These are phyloP conservation scores for Eupithecia pulchellata DNA, from an alignment of 2,888 invertebrate species.

Conservation along the genomic window DNA sequence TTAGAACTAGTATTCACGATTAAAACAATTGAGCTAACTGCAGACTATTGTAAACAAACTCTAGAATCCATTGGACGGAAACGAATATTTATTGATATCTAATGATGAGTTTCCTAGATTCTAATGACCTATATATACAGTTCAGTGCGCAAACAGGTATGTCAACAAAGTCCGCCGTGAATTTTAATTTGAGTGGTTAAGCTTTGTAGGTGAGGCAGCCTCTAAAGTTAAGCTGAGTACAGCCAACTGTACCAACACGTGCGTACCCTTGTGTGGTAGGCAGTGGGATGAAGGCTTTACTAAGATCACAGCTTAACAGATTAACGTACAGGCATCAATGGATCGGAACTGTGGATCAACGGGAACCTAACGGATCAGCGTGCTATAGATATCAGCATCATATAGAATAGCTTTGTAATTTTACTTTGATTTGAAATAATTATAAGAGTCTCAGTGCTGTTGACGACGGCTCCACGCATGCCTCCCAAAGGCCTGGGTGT, in stretches of 20 bases:
- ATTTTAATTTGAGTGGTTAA: not conserved
- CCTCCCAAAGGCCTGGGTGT: no score
- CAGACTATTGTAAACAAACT: no score
- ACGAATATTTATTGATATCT: not conserved
- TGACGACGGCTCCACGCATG: no score
- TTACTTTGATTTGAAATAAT: no score
- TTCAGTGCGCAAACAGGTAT: not conserved
- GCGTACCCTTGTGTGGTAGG: not conserved
- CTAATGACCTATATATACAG: not conserved
- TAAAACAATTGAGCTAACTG: no score
- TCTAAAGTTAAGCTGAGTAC: not conserved
- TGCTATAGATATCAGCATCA: not conserved
- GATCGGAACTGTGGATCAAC: constrained; percentile 40
- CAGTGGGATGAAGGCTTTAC: constrained; percentile 21
- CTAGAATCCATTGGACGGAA: not conserved
- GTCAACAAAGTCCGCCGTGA: not conserved
- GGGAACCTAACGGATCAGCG: constrained; percentile 33
- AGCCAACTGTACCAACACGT: not conserved
- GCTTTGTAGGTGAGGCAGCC: not conserved
- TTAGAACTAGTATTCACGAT: no score
- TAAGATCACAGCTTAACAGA: constrained; percentile 48
- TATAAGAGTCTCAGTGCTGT: no score
- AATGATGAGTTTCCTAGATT: not conserved
- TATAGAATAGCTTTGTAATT: constrained; percentile 2
- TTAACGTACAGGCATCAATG: constrained; percentile 45